A percentile compares a stretch with the other conserved stretches of the same genome.
Conservation (phyloP, 2,797 vertebrate genomes). For the Cryptoblepharus egeriae region DNA sequence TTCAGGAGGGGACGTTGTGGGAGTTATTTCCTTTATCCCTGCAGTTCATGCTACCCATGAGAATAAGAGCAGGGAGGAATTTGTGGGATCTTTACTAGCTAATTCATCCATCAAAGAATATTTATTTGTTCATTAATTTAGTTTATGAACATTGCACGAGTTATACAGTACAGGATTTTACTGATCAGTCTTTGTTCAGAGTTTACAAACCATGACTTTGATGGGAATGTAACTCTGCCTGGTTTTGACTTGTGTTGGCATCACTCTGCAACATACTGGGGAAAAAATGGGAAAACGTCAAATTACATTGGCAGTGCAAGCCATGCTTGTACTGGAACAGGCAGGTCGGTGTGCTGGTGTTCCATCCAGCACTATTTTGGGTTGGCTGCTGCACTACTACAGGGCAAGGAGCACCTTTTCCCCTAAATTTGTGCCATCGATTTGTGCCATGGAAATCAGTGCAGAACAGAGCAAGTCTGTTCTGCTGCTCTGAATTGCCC, state of each 20-base stretch:
- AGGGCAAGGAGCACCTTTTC: too few relatives aligned
- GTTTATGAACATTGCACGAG: constrained; percentile 69
- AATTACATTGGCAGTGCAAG: too few relatives aligned
- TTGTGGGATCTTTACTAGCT: constrained; percentile 55
- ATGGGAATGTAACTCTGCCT: constrained; percentile 39
- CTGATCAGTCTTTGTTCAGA: constrained; percentile 65
- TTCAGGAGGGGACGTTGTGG: background rate
- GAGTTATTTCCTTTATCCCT: constrained; percentile 13
- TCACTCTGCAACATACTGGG: constrained; percentile 28
- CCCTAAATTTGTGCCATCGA: too few relatives aligned
- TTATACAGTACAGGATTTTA: constrained; percentile 57
- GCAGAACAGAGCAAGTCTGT: too few relatives aligned
- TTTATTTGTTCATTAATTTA: constrained; percentile 75
- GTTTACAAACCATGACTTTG: constrained; percentile 68
- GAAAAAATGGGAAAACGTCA: constrained; percentile 22
- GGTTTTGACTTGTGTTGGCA: constrained; percentile 35
- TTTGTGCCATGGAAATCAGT: too few relatives aligned
- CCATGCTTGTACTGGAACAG: too few relatives aligned
- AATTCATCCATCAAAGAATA: constrained; percentile 58
- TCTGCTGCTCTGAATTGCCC: too few relatives aligned
- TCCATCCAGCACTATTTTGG: too few relatives aligned
- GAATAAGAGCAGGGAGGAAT: constrained; percentile 43
- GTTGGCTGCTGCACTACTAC: too few relatives aligned
- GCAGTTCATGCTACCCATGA: constrained; percentile 32
- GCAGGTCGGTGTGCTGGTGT: too few relatives aligned